phyloP scores from a whole-genome alignment of 2,888 invertebrate species.

The Sarcophaga variegata region DNA sequence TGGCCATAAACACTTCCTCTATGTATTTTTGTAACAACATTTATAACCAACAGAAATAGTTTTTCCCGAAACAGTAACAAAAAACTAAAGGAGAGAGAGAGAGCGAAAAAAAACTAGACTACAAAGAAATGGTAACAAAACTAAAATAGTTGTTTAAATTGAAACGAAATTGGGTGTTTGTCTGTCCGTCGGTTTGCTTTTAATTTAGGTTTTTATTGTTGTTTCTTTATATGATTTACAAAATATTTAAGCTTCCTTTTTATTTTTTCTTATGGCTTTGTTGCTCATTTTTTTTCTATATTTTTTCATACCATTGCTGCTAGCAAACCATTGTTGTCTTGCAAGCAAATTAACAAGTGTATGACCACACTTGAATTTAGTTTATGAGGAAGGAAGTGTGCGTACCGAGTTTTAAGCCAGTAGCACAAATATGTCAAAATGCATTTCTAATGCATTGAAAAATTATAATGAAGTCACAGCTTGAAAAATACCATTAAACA shows the following conservation, averaged over 20 bases:
- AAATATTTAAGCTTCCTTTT: conserved; percentile 41
- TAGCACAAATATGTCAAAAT: conserved; percentile 59
- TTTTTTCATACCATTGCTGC: not conserved
- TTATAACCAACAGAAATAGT: not conserved
- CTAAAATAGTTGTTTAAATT: conserved; percentile 56
- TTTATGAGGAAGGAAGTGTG: conserved; percentile 64
- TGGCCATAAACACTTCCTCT: conserved; percentile 65
- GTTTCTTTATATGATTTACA: not conserved
- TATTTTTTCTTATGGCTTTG: conserved; percentile 22
- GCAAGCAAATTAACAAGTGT: conserved; percentile 42
- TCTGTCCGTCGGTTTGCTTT: conserved; percentile 4
- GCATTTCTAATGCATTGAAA: conserved; percentile 29
- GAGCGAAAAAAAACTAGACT: not conserved
- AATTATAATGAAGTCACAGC: conserved; percentile 46
- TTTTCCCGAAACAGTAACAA: conserved; percentile 26
- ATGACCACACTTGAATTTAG: conserved; percentile 60
- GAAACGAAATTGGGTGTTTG: conserved; percentile 47
- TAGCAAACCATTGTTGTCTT: not conserved
- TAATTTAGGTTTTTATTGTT: conserved; percentile 25
- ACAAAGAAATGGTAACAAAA: conserved; percentile 31
- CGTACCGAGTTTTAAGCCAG: conserved; percentile 54
- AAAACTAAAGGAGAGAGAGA: conserved; percentile 1
- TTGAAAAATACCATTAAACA: not conserved
- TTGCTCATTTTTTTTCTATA: conserved; percentile 1
- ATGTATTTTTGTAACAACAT: conserved; percentile 11